Evolutionary conservation across 2,113 vertebrate genomes (phyloP).

Genomic region (Marcusenius ussheri): DNA sequence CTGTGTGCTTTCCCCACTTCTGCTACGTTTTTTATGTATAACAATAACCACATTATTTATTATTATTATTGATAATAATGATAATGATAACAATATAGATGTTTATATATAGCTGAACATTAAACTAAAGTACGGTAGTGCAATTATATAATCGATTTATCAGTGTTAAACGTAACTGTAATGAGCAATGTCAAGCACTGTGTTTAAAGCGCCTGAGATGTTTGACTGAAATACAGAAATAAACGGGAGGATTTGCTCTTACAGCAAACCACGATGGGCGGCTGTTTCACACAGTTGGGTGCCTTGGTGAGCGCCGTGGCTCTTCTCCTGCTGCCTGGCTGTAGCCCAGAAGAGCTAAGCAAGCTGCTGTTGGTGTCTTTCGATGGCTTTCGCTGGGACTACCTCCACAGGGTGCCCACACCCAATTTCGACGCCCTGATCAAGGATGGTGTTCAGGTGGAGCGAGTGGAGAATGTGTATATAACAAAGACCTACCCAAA

Average conservation of each 20-base stretch:
- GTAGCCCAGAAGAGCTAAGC: slow-evolving; percentile 38
- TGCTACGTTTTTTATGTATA: not conserved
- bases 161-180: not conserved
- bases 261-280: slow-evolving; percentile 17
- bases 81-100: not conserved
- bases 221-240: not conserved
- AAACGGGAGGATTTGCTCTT: not conserved
- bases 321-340: slow-evolving; percentile 17
- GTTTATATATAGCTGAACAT: not conserved
- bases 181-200: not conserved
- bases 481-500: slow-evolving; percentile 83
- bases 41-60: not conserved
- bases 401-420: slow-evolving; percentile 67
- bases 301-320: slow-evolving; percentile 25
- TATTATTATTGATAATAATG: not conserved
- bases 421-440: slow-evolving; percentile 70
- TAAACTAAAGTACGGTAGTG: not conserved
- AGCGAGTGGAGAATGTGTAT: slow-evolving; percentile 71
- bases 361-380: slow-evolving; percentile 79
- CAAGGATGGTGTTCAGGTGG: slow-evolving; percentile 63
- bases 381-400: slow-evolving; percentile 90
- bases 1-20: not conserved
- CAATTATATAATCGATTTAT: not conserved
- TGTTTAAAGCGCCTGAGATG: not conserved
- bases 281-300: slow-evolving; percentile 14